Base-by-base conservation (phyloP, 2,113 vertebrate genomes). In the Astur gentilis region DNA sequence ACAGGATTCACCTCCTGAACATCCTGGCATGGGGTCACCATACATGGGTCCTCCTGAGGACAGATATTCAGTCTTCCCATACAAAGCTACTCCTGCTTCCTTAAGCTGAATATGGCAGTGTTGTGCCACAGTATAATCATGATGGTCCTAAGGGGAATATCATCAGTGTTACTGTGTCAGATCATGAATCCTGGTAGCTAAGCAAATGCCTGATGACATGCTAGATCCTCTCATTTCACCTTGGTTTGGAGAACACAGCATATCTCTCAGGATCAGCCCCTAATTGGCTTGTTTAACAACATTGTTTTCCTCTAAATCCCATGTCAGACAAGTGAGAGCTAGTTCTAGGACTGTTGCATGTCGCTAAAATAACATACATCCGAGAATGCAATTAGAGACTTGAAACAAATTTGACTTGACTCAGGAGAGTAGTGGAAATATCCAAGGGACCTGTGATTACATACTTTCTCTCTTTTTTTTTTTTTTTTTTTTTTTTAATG, bases 401-500 rank as follows among this genome's bases (percentile, higher is more conserved):
- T 85, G 82, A 78, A 95, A 94, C 36, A 90, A 94, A 96, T 90
- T 61, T 93, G 31, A 55, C 62, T 92, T 61, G 78, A 85, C 65
- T 94, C 83, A 47, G n/a, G 62, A 93, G 78, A 89, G 40, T 40
- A 80, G 38, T 65, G 44, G 58, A 89, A 91, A 86, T 80, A 95
- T 86, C 72, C 70, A 79, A 80, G 65, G 77, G 58, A 89, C 10
- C 14, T 86, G 32, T 86, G 62, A 69, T 94, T 82, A 87, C 61
- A 77, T 58, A 69, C 27, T 57, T 91, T 34, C 21, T 54, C 8
- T 38, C 38, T 38, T 26, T 75, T 58, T 54, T 16, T 45, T 62
- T 81, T 86, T 42, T n/a, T n/a, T n/a, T n/a, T n/a, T 45, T 64
- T 81, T 86, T 42, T 66, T 36, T 40, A 40, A 66, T 79, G n/a